Base-by-base conservation (phyloP, 2,888 invertebrate genomes). In the Nymphalis urticae region DNA sequence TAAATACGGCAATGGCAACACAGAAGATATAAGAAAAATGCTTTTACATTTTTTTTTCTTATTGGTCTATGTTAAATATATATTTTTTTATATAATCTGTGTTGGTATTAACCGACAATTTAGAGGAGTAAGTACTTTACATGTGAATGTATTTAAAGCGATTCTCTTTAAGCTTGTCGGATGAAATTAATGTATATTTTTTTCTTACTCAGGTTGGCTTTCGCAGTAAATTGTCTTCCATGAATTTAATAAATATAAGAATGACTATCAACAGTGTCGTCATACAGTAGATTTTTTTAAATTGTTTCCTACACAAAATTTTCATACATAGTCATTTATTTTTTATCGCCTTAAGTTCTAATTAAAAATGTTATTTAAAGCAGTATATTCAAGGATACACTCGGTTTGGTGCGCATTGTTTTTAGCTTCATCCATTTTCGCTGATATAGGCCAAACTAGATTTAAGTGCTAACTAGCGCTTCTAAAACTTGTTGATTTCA, bases 371-470 rank as follows among this genome's bases (percentile, higher is more conserved):
- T 13, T 13, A 42, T 10, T 42, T 10, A 3, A 10, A 42, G 42
- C 13, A 42, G 13, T 42, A 42, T 4, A 4, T 13, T 4, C 13
- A 3, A 42, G 42, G 4, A 42, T 42, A 3, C 13, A 13, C 4
- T 4, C 0, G 10, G 42, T 2, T 4, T 42, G 13, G 4, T 13
- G 13, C 42, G 42, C 13, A 42, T 42, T 3, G 10, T 42, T 13
- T 42, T 21, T 4, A 13, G 42, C 42, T 42, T 42, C 9, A 42
- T 10, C 10, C 1, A 13, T 13, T 42, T 13, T 10, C 4, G 42
- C 42, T 42, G 61, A 64, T 58, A 69, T 80, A 83, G 78, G 85
- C 85, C 84, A 84, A 84, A 85, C 79, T 83, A 85, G 84, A 56
- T 67, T 62, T 83, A 84, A 82, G 81, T 72, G 80, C 79, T 79